Conservation (phyloP, 2,113 vertebrate genomes). For the Lagenorhynchus albirostris region DNA sequence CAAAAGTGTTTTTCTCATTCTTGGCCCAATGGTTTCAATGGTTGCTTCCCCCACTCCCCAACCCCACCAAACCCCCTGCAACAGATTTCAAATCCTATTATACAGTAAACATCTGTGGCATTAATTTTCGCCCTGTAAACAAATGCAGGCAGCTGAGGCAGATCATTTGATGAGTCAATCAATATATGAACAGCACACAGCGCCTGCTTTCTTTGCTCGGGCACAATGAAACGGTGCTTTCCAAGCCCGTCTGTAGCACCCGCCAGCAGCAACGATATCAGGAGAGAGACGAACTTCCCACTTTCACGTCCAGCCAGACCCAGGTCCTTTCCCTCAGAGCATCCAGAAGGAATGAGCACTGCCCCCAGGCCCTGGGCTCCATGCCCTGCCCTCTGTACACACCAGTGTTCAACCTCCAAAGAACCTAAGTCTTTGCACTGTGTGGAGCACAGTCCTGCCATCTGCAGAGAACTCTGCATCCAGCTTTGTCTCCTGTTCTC, state of each 20-base stretch:
- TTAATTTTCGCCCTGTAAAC: conserved; percentile 72
- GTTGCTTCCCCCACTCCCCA: background rate
- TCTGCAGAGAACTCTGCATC: background rate
- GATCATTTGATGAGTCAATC: conserved; percentile 55
- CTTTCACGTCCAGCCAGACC: background rate
- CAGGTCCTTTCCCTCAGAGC: background rate
- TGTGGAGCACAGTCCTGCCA: no score
- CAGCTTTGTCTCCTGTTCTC: background rate
- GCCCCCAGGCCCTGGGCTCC: background rate
- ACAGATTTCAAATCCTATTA: conserved; percentile 66
- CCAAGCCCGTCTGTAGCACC: rapidly evolving
- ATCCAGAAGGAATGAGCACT: rapidly evolving
- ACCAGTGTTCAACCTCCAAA: rapidly evolving
- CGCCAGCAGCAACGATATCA: background rate
- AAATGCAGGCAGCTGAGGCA: conserved; percentile 27
- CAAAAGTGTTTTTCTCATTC: conserved; percentile 41
- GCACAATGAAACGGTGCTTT: background rate
- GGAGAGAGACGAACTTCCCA: background rate
- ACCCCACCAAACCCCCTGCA: background rate
- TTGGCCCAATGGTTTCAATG: conserved; percentile 23
- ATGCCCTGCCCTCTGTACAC: rapidly evolving
- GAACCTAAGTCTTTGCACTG: rapidly evolving
- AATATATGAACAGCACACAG: background rate
- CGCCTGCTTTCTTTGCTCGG: background rate
- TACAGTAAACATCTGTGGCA: conserved; percentile 62